Evolutionary conservation across 2,888 invertebrate species (phyloP).

Genomic region (Ophion ellenae): DNA sequence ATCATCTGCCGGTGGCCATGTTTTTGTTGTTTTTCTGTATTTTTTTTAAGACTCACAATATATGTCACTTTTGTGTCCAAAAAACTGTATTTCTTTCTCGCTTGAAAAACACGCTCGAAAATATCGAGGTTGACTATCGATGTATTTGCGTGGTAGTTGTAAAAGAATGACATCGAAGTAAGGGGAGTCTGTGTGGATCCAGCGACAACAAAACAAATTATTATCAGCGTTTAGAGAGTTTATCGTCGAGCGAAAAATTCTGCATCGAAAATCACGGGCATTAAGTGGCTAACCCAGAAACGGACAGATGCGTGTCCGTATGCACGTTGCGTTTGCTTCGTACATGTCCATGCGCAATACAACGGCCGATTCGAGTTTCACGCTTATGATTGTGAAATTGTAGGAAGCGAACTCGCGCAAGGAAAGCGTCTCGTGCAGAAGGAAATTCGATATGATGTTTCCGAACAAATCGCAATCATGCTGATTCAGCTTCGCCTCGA

Average conservation of each 20-base stretch:
- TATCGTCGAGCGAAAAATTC: constrained; percentile 10
- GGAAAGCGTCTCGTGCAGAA: constrained; percentile 27
- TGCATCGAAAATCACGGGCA: constrained; percentile 56
- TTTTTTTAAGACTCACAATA: too few species aligned
- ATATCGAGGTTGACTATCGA: too few species aligned
- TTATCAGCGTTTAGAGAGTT: constrained; percentile 26
- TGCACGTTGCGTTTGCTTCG: constrained; percentile 19
- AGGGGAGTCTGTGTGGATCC: too few species aligned
- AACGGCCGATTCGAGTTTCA: constrained; percentile 45
- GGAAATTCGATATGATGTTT: constrained; percentile 26
- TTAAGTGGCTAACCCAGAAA: constrained; percentile 68
- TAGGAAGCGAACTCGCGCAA: constrained; percentile 2
- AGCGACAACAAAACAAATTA: not conserved
- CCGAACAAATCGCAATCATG: not conserved
- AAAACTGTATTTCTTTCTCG: too few species aligned
- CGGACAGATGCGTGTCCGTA: constrained; percentile 68
- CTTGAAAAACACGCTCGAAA: too few species aligned
- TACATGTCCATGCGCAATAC: constrained; percentile 18
- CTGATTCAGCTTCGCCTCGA: not conserved
- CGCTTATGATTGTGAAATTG: constrained; percentile 46
- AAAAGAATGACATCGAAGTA: too few species aligned
- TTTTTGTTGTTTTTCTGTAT: too few species aligned
- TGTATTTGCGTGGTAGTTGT: too few species aligned
- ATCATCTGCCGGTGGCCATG: too few species aligned
- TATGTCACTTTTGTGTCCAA: too few species aligned